Evolutionary conservation across 2,113 vertebrate species (phyloP), one percentile per base, ranked within the genome.

Genomic region (Ceyx cyanopectus): DNA sequence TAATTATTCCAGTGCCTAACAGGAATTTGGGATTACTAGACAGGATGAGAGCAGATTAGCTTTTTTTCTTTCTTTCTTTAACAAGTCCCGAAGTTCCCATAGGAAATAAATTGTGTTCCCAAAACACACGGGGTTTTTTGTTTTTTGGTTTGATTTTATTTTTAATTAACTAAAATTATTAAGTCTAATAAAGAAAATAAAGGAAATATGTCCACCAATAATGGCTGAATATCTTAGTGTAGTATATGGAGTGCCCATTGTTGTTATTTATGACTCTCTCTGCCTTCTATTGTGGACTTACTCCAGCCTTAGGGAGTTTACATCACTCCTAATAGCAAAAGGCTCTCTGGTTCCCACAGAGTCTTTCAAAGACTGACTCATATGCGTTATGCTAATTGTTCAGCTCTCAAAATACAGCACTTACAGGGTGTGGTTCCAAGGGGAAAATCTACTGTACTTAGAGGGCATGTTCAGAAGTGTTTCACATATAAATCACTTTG

Each of bases 271-370:
- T 97, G 96, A 97, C 95, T 97, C 94, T 95, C 90, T 97, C 81
- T 97, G 96, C 95, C 97, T 97, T 97, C 97, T 97, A 97, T 98
- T 97, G 95, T 98, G 98, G 98, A 97, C 94, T 96, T 96, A 96
- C 89, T 98, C 98, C 98, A 98, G 98, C 98, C 97, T 96, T 97
- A 97, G 97, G 97, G 97, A 98, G 97, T 98, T 98, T 98, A 98
- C 97, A 98, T 99, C 98, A 98, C 98, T 98, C 95, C 95, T 97
- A 97, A 97, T 95, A 98, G 98, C 98, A 98, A 98, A 98, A 98
- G 97, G 96, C 97, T 98, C 96, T 97, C 97, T 95, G 87, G 98
- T 99, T 99, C 98, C 98, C 98, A 99, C 98, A 98, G 98, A 98
- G 97, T 97, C 95, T 97, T 98, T 98, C 98, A 98, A 97, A 97